Percentiles rank a stretch among this genome's conserved stretches.
Evolutionary conservation across 2,888 invertebrate species (phyloP).

Genomic region (Tanypteryx hageni): DNA sequence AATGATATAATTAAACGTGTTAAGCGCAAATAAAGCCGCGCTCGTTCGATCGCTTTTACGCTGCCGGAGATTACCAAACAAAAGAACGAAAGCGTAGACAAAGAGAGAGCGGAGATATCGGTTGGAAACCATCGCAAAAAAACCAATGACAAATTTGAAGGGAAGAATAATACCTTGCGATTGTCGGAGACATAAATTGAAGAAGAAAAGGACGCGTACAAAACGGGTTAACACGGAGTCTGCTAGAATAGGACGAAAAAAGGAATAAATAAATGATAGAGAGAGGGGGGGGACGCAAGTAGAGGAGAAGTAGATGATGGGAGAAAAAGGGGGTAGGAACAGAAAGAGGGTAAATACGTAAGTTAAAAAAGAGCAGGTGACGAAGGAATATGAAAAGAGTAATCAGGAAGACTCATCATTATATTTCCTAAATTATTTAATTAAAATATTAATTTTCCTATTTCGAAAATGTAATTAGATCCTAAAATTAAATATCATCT

Average conservation of each 20-base stretch:
- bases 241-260: not conserved
- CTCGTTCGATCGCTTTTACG: not conserved
- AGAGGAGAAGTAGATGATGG: not conserved
- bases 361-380: not conserved
- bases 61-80: not conserved
- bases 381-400: not conserved
- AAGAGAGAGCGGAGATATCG: not conserved
- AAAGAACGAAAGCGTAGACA: too few relatives aligned
- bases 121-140: not conserved
- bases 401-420: not conserved
- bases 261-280: not conserved
- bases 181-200: conserved; percentile 13
- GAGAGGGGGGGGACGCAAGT: not conserved
- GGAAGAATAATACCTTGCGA: not conserved
- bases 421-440: too few relatives aligned
- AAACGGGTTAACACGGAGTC: conserved; percentile 3
- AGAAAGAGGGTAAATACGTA: not conserved
- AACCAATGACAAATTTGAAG: conserved; percentile 28
- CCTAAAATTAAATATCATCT: too few relatives aligned
- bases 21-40: not conserved
- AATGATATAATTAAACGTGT: conserved; percentile 4
- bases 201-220: not conserved
- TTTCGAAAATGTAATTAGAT: too few relatives aligned
- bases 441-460: too few relatives aligned
- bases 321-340: not conserved